Evolutionary conservation across 2,113 vertebrate species (phyloP).

Genomic region (Ascaphus truei): DNA sequence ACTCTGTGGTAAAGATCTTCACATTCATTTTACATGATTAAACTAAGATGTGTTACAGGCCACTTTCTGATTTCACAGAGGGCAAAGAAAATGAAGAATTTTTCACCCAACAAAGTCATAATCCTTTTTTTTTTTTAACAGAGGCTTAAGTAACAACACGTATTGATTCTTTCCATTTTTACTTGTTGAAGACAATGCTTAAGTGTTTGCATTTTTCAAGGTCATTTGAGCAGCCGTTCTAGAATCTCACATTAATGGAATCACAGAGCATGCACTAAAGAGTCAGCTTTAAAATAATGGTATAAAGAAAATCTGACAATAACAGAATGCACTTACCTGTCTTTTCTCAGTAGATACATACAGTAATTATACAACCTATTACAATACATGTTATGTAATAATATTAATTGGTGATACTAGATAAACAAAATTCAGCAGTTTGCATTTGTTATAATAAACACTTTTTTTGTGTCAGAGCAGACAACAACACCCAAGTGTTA

Average conservation of each 20-base stretch:
- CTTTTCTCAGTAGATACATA: neutral
- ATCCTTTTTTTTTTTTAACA: neutral
- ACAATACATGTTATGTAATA: neutral
- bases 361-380: too few relatives aligned
- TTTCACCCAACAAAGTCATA: too few relatives aligned
- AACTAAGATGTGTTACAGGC: neutral
- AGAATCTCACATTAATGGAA: neutral
- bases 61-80: neutral
- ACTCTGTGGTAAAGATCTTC: constrained; percentile 3
- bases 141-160: neutral
- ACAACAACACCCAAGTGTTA: too few relatives aligned
- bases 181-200: neutral
- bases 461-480: too few relatives aligned
- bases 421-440: too few relatives aligned
- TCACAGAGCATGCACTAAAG: neutral
- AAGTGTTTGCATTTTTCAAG: constrained; percentile 10
- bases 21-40: constrained; percentile 10
- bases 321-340: neutral
- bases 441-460: too few relatives aligned
- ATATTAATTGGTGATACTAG: neutral
- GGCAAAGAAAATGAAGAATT: neutral
- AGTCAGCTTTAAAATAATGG: neutral
- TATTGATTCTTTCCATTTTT: constrained; percentile 4
- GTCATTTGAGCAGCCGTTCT: neutral
- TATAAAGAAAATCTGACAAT: too few relatives aligned